Conservation (phyloP, 2,888 invertebrate species). For the Meghimatium bilineatum region DNA sequence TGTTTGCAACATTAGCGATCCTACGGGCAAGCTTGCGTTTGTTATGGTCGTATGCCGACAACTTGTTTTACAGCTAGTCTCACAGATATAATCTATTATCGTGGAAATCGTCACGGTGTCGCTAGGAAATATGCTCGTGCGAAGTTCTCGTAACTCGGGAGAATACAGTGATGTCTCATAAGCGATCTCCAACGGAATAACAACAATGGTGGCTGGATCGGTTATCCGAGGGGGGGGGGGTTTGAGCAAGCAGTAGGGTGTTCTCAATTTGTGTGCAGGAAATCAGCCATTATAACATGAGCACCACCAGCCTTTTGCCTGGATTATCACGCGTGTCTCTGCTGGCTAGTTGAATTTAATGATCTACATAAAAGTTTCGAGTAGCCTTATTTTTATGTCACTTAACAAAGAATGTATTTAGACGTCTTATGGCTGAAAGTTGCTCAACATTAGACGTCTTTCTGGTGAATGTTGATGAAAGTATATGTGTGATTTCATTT, state of each 20-base stretch:
- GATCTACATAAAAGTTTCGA: too few relatives aligned
- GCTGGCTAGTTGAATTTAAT: too few relatives aligned
- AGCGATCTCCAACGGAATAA: background rate
- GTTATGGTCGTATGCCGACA: too few relatives aligned
- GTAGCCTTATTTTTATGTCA: too few relatives aligned
- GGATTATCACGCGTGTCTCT: background rate
- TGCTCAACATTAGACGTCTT: too few relatives aligned
- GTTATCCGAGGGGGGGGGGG: background rate
- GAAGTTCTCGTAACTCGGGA: background rate
- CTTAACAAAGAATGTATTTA: too few relatives aligned
- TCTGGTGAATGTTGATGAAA: too few relatives aligned
- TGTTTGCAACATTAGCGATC: background rate
- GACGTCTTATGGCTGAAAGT: too few relatives aligned
- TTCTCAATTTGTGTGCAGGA: background rate
- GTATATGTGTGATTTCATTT: too few relatives aligned
- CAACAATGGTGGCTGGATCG: background rate
- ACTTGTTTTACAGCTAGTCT: background rate
- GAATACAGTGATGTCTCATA: background rate
- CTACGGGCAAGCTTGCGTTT: background rate
- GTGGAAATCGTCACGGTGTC: background rate
- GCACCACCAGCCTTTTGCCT: background rate
- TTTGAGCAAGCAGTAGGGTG: background rate
- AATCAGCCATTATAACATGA: background rate
- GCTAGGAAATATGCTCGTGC: slow-evolving; percentile 5
- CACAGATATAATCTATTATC: background rate